Evolutionary conservation across 1,140 invertebrate species (phyloP), one percentile per base, ranked within the genome.

Genomic region (Samia ricini): DNA sequence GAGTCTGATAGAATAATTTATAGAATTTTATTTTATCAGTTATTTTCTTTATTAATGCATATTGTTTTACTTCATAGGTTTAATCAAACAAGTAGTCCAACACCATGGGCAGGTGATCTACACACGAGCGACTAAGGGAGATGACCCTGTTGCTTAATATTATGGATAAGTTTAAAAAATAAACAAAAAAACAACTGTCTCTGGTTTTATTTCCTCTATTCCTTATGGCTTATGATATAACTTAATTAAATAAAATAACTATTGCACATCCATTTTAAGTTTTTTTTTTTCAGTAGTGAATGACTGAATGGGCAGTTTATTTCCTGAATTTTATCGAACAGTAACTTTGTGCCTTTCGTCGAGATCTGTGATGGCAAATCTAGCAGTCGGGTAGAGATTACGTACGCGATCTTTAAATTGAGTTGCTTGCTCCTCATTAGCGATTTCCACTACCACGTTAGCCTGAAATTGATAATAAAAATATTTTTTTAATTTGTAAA

Each of bases 91-190:
- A 91, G 98, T 99, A 62, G 97, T 98, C 48, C 97, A 99, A 91
- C 98, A 99, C 92, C 96, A 97, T 91, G 96, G 97, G 42, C 99
- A 99, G 61, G 65, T 99, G 50, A 99, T 99, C 77, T 99, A 99
- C 93, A 99, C 98, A 29, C 94, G 99, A 82, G 96, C 97, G 48
- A 99, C 97, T 52, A 99, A 99, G 92, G 97, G 95, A 79, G 97
- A 98, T 84, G 97, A 97, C 68, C 90, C 90, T 20, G 90, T 90
- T 69, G 89, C 89, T 55, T 91, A 90, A 83, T 24, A 67, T 79
- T 80, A 87, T 85, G 81, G 60, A 76, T 83, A 89, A 83, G 81
- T 80, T 77, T 64, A 63, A 69, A 71, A 64, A 69, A 67, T 63
- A 67, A 67, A 56, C 20, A 63, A 63, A 56, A 63, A 59, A 59